phyloP scores from a whole-genome alignment of 2,113 vertebrate species.

The Caranx melampygus region DNA sequence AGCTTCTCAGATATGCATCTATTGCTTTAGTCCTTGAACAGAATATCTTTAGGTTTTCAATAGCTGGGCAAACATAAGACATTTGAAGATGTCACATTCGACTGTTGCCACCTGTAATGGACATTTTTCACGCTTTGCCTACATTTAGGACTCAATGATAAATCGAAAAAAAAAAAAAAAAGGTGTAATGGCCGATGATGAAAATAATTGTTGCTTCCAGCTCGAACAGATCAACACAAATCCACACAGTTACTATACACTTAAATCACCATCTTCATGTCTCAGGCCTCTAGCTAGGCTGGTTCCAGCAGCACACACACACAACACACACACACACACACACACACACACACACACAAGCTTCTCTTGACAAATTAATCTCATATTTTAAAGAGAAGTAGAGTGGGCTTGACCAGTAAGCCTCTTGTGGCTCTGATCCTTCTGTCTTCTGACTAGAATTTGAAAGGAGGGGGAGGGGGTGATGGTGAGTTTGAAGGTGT shows the following conservation, averaged over 20 bases:
- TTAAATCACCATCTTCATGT: conserved; percentile 40
- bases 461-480: conserved; percentile 12
- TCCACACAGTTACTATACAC: conserved; percentile 8
- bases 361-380: conserved; percentile 73
- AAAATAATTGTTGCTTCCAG: background rate
- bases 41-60: background rate
- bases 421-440: conserved; percentile 61
- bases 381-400: conserved; percentile 72
- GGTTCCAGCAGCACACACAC: conserved; percentile 33
- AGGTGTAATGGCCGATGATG: accelerated
- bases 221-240: conserved; percentile 4
- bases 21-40: background rate
- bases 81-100: background rate
- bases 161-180: background rate
- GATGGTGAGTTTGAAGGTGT: conserved; percentile 12
- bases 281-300: conserved; percentile 41
- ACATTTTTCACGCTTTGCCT: background rate
- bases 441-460: conserved; percentile 59
- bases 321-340: conserved; percentile 34
- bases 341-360: conserved; percentile 21
- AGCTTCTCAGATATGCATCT: background rate
- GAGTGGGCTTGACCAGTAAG: conserved; percentile 67
- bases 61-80: background rate
- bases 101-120: background rate
- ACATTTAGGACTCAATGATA: background rate